Evolutionary conservation across 2,113 vertebrate species (phyloP).

Genomic region (Sceloporus tristichus): DNA sequence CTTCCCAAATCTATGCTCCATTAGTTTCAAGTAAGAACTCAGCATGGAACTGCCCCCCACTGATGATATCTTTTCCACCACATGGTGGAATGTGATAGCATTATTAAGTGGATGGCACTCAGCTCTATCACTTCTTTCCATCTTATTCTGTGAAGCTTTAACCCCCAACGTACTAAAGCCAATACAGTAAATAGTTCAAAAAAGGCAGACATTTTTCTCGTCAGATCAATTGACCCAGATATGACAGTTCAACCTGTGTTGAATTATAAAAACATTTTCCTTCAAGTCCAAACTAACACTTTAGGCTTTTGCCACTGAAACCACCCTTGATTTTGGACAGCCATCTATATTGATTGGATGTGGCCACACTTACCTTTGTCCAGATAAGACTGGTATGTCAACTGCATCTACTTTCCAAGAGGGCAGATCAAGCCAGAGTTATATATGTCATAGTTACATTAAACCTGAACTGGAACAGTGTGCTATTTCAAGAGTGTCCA

Average conservation of each 20-base stretch:
- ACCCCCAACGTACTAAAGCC: no score
- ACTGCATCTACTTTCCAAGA: background rate
- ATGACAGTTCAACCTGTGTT: background rate
- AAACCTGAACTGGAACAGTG: background rate
- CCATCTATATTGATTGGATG: background rate
- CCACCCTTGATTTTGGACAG: background rate
- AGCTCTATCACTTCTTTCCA: no score
- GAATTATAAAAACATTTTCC: background rate
- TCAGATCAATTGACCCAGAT: background rate
- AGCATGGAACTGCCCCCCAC: no score
- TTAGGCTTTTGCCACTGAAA: background rate
- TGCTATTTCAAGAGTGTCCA: background rate
- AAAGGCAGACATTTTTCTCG: background rate
- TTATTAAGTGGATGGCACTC: no score
- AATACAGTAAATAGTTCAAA: no score
- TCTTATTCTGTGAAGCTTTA: no score
- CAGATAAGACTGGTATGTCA: background rate
- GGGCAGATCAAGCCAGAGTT: background rate
- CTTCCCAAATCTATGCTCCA: no score
- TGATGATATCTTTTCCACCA: no score
- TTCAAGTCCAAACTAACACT: background rate
- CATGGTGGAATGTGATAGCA: no score
- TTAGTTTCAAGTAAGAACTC: no score
- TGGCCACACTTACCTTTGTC: background rate
- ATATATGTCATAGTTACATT: background rate